phyloP scores from a whole-genome alignment of 1,140 invertebrate genomes.

The Leucophenga varia region DNA sequence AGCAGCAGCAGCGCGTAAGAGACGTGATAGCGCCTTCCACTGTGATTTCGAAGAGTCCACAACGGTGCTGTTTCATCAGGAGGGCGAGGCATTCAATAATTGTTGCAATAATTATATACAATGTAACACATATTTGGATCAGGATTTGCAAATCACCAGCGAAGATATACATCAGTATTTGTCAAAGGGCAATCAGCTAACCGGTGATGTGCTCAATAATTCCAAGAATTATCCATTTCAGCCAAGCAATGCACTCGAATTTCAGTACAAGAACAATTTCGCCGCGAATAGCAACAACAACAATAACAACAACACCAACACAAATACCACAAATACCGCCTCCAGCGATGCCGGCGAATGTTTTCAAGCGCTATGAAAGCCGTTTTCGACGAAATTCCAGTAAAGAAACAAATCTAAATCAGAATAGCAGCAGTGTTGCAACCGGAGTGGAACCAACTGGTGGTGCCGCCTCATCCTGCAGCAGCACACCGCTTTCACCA shows the following conservation, averaged over 20 bases:
- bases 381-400: conserved; percentile 26
- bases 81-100: conserved; percentile 47
- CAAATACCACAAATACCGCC: conserved; percentile 36
- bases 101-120: conserved; percentile 54
- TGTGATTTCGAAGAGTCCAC: conserved; percentile 53
- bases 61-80: conserved; percentile 49
- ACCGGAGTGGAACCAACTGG: conserved; percentile 1
- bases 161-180: conserved; percentile 54
- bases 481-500: conserved; percentile 31
- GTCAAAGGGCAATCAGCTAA: conserved; percentile 41
- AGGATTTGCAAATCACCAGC: conserved; percentile 53
- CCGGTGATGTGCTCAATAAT: conserved; percentile 44
- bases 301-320: conserved; percentile 31
- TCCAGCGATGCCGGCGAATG: conserved; percentile 43
- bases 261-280: conserved; percentile 55
- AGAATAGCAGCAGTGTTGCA: conserved; percentile 17
- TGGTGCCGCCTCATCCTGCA: neutral
- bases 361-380: conserved; percentile 36
- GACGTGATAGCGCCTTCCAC: conserved; percentile 39
- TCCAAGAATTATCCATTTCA: conserved; percentile 54
- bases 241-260: conserved; percentile 49
- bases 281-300: conserved; percentile 28
- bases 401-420: conserved; percentile 52
- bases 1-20: conserved; percentile 31
- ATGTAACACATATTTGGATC: conserved; percentile 52